Evolutionary conservation across 2,113 vertebrate genomes (phyloP), one percentile per base, ranked within the genome.

Genomic region (Lycaon pictus): DNA sequence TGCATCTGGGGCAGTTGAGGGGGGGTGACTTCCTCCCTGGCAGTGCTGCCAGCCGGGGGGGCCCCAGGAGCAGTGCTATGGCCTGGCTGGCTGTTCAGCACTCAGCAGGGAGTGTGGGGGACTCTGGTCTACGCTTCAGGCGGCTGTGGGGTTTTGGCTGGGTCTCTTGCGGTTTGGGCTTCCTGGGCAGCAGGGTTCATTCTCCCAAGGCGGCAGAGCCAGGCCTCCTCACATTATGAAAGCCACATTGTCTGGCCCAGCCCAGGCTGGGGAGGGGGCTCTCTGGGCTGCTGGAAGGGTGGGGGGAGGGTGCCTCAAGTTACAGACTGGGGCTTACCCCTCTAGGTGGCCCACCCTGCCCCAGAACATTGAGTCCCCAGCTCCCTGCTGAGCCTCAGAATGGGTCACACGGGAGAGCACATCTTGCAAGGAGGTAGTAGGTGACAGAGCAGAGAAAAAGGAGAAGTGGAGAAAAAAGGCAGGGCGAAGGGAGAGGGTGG

Each of bases 61-160:
- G 55, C 82, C 37, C 71, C 0, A 0, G 25, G 72, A 60, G 58
- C 67, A 95, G 65, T 0, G 13, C 79, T 1, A 1, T 19, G 69
- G 95, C 80, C 58, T 60, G 51, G 80, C 96, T 76, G 67, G 51
- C 83, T 84, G 91, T 97, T 97, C 89, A 74, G 87, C 0, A 0
- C 48, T 71, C n/a, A 58, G 88, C 76, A 48, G 60, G 86, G 92
- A 79, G 74, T 10, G 55, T 82, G 95, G 95, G 93, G 93, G 93
- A 72, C 95, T 92, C 79, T 98, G 88, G 96, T 95, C 96, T 95
- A 2, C 0, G 60, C 86, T 69, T 82, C 95, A 96, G 97, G 96
- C 95, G 60, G 96, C 97, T 94, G 92, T 97, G 94, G 97, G 97
- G 96, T 97, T 98, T 97, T 98, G 98, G 98, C 98, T 94, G 90